Conservation (phyloP, 2,797 vertebrate genomes). For the Sebastes iracundus region DNA sequence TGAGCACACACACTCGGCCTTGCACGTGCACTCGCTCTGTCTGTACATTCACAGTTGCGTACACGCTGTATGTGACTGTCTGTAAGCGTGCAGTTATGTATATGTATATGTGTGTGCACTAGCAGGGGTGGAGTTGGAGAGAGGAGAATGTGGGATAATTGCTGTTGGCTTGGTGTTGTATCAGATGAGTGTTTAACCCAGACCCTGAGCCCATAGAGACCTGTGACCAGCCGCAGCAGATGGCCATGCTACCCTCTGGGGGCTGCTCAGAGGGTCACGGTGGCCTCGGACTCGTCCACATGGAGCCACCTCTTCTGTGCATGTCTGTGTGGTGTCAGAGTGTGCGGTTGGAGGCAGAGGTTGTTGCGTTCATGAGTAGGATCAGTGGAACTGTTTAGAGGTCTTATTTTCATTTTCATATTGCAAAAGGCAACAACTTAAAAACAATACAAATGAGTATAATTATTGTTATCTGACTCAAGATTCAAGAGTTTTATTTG, state of each 20-base stretch:
- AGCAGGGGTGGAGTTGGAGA: not conserved
- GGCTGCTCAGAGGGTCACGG: slow-evolving; percentile 44
- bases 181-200: slow-evolving; percentile 77
- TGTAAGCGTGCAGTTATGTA: not conserved
- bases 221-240: slow-evolving; percentile 73
- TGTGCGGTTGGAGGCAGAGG: not conserved
- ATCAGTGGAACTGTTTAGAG: not conserved
- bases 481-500: too few relatives aligned
- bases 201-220: slow-evolving; percentile 58
- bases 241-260: slow-evolving; percentile 58
- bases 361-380: not conserved
- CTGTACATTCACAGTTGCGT: not conserved
- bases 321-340: not conserved
- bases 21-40: not conserved
- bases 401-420: slow-evolving; percentile 1
- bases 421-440: not conserved
- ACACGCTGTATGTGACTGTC: not conserved
- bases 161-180: slow-evolving; percentile 45
- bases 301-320: slow-evolving; percentile 27
- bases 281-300: slow-evolving; percentile 35
- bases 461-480: not conserved
- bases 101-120: not conserved
- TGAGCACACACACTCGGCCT: not conserved
- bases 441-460: not conserved
- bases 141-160: slow-evolving; percentile 42